Evolutionary conservation across 92 coral and sea anemone genomes (phyloP).

Genomic region (Plumapathes pennacea): DNA sequence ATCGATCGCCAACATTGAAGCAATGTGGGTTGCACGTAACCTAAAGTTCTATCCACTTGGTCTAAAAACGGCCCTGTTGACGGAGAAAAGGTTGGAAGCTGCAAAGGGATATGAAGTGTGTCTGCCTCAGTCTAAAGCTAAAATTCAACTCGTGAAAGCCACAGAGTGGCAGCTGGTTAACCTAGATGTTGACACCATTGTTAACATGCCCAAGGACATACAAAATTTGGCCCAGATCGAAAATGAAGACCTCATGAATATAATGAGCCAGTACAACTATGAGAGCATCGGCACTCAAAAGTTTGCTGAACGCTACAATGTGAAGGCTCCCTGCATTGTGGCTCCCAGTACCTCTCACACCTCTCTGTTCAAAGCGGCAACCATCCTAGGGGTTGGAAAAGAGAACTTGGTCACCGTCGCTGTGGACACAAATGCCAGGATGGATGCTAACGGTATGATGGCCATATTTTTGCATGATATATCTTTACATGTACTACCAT

Average conservation of each 20-base stretch:
- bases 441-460: conserved; percentile 56
- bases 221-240: background rate
- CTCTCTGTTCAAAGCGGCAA: conserved; percentile 75
- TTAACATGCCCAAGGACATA: conserved; percentile 55
- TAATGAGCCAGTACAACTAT: conserved; percentile 38
- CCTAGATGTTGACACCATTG: conserved; percentile 68
- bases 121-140: no score
- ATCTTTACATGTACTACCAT: no score
- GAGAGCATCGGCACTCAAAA: conserved; percentile 67
- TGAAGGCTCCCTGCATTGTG: conserved; percentile 57
- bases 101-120: conserved; percentile 22
- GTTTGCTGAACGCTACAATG: conserved; percentile 56
- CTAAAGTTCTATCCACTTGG: conserved; percentile 85
- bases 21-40: conserved; percentile 87
- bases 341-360: conserved; percentile 77
- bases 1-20: conserved; percentile 88
- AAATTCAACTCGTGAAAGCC: conserved; percentile 36
- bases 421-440: conserved; percentile 60
- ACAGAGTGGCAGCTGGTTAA: conserved; percentile 85
- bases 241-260: conserved; percentile 15
- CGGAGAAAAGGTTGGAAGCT: conserved; percentile 37
- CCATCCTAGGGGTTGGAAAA: conserved; percentile 75
- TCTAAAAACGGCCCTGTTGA: conserved; percentile 65
- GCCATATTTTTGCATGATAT: no score
- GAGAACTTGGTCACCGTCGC: conserved; percentile 54